A percentile compares a stretch with the other conserved stretches of the same genome.
These are phyloP conservation scores for Propithecus perrieri DNA, from an alignment of 2,797 vertebrate genomes.

Conservation along the genomic window DNA sequence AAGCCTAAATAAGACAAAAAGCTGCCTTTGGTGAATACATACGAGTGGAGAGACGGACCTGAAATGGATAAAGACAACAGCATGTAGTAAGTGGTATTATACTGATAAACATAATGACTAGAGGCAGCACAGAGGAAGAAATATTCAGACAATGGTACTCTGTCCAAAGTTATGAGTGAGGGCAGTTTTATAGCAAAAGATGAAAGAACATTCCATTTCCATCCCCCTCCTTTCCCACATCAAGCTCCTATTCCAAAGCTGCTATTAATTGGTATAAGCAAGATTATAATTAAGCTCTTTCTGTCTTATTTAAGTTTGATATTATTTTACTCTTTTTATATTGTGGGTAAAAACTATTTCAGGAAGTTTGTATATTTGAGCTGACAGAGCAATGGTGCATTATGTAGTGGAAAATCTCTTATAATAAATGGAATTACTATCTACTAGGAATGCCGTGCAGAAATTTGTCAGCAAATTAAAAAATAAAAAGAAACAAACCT, in stretches of 20 bases:
- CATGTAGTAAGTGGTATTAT: neutral
- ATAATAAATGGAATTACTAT: neutral
- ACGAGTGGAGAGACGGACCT: neutral
- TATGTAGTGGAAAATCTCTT: neutral
- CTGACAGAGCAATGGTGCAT: neutral
- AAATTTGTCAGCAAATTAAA: constrained; percentile 25
- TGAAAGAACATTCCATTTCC: neutral
- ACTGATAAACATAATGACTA: neutral
- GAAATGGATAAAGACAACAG: neutral
- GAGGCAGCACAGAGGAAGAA: neutral
- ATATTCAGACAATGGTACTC: neutral
- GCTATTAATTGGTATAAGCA: neutral
- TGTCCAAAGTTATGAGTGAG: neutral
- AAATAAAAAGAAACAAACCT: neutral
- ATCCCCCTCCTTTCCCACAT: neutral
- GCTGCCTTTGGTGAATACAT: neutral
- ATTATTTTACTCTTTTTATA: neutral
- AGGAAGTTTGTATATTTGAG: neutral
- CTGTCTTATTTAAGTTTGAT: neutral
- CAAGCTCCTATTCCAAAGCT: neutral
- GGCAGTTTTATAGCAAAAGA: neutral
- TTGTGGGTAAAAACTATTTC: neutral
- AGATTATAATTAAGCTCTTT: neutral
- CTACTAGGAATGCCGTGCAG: neutral
- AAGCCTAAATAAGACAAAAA: neutral